phyloP scores from a whole-genome alignment of 2,113 vertebrate genomes.

The Lanius ludovicianus region DNA sequence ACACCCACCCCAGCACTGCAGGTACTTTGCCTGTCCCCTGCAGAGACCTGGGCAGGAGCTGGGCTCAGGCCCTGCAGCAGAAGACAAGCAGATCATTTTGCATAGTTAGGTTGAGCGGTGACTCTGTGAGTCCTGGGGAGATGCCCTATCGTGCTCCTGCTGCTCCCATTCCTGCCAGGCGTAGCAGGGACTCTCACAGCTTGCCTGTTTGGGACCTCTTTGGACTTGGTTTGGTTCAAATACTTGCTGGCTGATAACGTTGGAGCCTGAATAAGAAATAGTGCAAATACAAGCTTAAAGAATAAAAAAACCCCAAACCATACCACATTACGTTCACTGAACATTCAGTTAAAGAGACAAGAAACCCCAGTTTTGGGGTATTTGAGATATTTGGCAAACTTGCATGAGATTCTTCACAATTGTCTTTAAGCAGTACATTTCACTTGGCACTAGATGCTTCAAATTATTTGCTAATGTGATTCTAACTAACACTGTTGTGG shows the following conservation, averaged over 20 bases:
- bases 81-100: neutral
- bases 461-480: constrained; percentile 16
- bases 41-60: neutral
- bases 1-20: neutral
- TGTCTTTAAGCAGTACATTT: neutral
- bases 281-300: constrained; percentile 45
- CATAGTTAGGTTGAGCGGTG: neutral
- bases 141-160: neutral
- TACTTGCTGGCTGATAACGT: neutral
- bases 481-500: neutral
- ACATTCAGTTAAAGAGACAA: neutral
- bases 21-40: neutral
- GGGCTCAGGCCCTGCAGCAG: neutral
- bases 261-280: constrained; percentile 22
- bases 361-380: neutral
- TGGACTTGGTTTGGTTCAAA: constrained; percentile 24
- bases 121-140: neutral
- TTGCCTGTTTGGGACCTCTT: neutral
- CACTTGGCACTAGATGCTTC: neutral
- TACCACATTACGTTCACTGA: neutral
- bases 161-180: neutral
- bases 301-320: neutral
- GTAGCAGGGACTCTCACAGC: neutral
- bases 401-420: neutral
- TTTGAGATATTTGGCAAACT: constrained; percentile 16